These are phyloP conservation scores for Ditula angustiorana DNA, from an alignment of 2,888 invertebrate genomes.

Conservation along the genomic window DNA sequence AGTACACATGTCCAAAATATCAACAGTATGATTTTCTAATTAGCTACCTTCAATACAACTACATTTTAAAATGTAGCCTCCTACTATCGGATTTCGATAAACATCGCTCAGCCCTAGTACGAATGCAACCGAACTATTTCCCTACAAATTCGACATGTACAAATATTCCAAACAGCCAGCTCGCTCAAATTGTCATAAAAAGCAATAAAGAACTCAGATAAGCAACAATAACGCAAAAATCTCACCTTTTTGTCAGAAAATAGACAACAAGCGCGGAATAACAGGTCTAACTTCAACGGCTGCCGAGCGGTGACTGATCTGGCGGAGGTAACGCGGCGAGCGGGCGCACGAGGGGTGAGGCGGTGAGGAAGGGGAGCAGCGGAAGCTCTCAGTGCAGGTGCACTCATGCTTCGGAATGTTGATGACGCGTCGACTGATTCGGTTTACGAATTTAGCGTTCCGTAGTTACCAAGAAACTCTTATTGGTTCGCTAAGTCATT, in stretches of 20 bases:
- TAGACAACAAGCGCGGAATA: neutral
- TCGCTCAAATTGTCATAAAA: neutral
- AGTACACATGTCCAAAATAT: too few relatives aligned
- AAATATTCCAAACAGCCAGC: neutral
- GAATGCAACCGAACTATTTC: too few relatives aligned
- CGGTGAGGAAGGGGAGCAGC: neutral
- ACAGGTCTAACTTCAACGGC: neutral
- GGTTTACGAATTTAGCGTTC: too few relatives aligned
- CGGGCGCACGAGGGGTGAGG: too few relatives aligned
- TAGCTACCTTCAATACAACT: too few relatives aligned
- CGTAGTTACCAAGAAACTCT: too few relatives aligned
- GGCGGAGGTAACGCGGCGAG: neutral
- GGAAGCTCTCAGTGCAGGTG: neutral
- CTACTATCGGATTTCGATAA: too few relatives aligned
- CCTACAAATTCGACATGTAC: neutral
- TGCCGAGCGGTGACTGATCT: conserved; percentile 4
- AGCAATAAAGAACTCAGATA: neutral
- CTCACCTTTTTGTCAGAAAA: conserved; percentile 10
- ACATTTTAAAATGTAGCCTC: too few relatives aligned
- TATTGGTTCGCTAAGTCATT: too few relatives aligned
- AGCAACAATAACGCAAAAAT: neutral
- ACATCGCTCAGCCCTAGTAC: too few relatives aligned
- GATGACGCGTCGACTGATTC: too few relatives aligned
- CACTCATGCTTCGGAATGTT: neutral
- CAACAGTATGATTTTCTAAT: too few relatives aligned